Percentiles rank a stretch among this genome's conserved stretches.
These are phyloP conservation scores for Nomada fabriciana DNA, from an alignment of 2,888 invertebrate species.

Conservation along the genomic window DNA sequence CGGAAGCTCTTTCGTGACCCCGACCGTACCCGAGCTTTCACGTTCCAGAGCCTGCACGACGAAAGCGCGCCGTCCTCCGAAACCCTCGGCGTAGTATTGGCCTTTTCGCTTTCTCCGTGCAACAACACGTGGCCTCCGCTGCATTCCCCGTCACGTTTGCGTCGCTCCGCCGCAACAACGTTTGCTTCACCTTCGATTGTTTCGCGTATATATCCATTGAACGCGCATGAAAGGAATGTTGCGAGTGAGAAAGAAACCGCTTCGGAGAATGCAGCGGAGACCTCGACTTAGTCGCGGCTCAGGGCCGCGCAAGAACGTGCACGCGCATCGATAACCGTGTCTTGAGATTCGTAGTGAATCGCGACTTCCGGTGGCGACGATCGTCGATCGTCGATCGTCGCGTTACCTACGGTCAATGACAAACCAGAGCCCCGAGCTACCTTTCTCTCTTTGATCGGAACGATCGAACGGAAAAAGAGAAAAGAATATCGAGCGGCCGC, in stretches of 20 bases:
- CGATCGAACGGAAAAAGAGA: slow-evolving; percentile 24
- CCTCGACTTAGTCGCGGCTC: slow-evolving; percentile 49
- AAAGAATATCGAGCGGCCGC: slow-evolving; percentile 52
- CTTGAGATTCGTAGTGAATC: slow-evolving; percentile 53
- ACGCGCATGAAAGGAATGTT: slow-evolving; percentile 18
- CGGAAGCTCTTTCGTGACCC: slow-evolving; percentile 27
- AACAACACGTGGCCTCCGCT: slow-evolving; percentile 21
- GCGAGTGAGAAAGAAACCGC: background rate
- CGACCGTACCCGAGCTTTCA: slow-evolving; percentile 10
- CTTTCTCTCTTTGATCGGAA: slow-evolving; percentile 71
- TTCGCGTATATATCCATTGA: background rate
- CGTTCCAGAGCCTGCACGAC: background rate
- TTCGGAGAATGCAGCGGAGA: slow-evolving; percentile 39
- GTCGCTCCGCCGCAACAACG: background rate
- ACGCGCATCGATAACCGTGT: slow-evolving; percentile 44
- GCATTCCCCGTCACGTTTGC: slow-evolving; percentile 22
- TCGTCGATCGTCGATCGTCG: slow-evolving; percentile 48
- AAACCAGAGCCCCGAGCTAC: slow-evolving; percentile 84
- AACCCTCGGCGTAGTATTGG: background rate
- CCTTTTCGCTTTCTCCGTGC: slow-evolving; percentile 17
- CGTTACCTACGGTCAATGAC: slow-evolving; percentile 82
- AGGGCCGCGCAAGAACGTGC: slow-evolving; percentile 56
- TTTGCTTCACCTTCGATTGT: slow-evolving; percentile 3
- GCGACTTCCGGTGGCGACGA: slow-evolving; percentile 63
- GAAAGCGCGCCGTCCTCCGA: slow-evolving; percentile 3